Evolutionary conservation across 1,140 invertebrate genomes (phyloP).

Genomic region (Brachionus plicatilis): DNA sequence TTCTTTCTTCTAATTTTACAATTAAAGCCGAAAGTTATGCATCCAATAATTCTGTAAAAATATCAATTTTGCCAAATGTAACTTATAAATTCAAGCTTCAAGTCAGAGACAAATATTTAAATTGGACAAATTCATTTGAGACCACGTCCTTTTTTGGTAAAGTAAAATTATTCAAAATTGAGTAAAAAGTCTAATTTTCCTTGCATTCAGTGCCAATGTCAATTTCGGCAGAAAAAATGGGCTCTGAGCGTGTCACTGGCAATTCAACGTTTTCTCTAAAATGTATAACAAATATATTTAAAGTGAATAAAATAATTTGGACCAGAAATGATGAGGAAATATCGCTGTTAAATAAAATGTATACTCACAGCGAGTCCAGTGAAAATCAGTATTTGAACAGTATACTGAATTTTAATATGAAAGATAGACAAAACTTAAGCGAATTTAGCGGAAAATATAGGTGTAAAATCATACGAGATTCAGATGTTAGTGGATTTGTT

Average conservation of each 20-base stretch:
- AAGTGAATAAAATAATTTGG: neutral
- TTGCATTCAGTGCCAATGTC: neutral
- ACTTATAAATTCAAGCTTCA: slow-evolving; percentile 32
- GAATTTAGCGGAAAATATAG: slow-evolving; percentile 18
- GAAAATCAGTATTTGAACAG: neutral
- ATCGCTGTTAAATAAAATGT: neutral
- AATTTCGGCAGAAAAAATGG: neutral
- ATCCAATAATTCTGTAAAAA: neutral
- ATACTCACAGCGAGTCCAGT: neutral
- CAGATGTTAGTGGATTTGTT: neutral
- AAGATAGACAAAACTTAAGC: neutral
- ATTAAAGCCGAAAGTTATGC: neutral
- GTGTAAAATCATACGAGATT: neutral
- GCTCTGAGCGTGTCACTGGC: neutral
- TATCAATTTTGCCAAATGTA: slow-evolving; percentile 8
- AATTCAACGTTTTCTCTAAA: neutral
- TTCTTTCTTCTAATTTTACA: neutral
- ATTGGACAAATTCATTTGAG: slow-evolving; percentile 14
- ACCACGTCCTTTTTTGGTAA: neutral
- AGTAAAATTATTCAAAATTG: neutral
- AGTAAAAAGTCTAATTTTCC: neutral
- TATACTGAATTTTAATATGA: neutral
- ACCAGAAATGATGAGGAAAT: neutral
- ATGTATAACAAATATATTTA: neutral
- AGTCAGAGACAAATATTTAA: slow-evolving; percentile 19